These are phyloP conservation scores for Protophormia terraenovae DNA, from an alignment of 2,888 invertebrate genomes.

Conservation along the genomic window DNA sequence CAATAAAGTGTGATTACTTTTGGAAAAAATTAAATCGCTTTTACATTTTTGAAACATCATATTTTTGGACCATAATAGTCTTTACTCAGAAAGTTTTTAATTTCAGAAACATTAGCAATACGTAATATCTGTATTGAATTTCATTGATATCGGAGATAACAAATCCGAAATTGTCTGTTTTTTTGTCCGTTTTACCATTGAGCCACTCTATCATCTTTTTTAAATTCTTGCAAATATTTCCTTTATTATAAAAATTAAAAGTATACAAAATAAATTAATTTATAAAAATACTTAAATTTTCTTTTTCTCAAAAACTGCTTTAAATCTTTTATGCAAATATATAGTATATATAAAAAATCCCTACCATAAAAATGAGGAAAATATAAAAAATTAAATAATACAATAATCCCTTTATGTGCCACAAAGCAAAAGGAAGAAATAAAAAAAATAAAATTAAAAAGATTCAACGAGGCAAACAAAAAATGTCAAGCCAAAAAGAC, in stretches of 20 bases:
- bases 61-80: too few species aligned
- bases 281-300: neutral
- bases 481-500: constrained; percentile 49
- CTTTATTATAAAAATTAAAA: neutral
- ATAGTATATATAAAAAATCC: neutral
- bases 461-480: constrained; percentile 17
- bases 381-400: constrained; percentile 1
- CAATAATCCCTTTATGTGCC: constrained; percentile 14
- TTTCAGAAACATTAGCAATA: too few species aligned
- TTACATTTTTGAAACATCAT: too few species aligned
- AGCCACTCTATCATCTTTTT: too few species aligned
- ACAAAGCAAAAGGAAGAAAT: neutral
- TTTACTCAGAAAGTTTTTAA: too few species aligned
- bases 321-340: constrained; percentile 35
- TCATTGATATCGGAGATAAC: too few species aligned
- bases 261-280: neutral
- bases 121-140: too few species aligned
- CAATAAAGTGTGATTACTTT: too few species aligned
- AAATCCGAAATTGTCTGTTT: too few species aligned
- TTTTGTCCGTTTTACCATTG: too few species aligned
- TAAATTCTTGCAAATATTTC: too few species aligned
- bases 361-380: neutral
- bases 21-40: too few species aligned
- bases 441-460: constrained; percentile 28
- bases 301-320: neutral